Conservation (phyloP, 2,797 vertebrate genomes). For the Eulemur coronatus region DNA sequence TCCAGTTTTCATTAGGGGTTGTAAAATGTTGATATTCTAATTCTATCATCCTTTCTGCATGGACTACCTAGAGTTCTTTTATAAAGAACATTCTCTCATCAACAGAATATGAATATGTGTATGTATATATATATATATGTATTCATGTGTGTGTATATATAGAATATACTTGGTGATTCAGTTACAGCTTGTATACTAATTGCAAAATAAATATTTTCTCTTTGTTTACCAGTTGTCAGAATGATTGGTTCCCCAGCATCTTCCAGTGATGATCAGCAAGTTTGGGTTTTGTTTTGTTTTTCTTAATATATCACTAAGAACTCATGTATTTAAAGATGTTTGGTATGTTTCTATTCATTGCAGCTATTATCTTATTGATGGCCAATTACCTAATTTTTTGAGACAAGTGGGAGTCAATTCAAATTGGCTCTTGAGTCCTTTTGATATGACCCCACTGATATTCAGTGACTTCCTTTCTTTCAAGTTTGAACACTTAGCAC, state of each 20-base stretch:
- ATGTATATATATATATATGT: not conserved
- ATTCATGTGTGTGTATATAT: not conserved
- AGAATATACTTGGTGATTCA: not conserved
- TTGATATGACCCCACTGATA: not conserved
- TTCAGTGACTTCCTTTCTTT: slow-evolving; percentile 12
- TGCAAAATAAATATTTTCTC: not conserved
- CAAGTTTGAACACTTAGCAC: not conserved
- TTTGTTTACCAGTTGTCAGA: not conserved
- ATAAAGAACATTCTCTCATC: not conserved
- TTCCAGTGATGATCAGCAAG: not conserved
- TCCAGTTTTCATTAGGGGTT: not conserved
- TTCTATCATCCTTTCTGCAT: not conserved
- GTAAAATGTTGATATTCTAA: not conserved
- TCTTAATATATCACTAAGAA: not conserved
- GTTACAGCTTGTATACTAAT: not conserved
- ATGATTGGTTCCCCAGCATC: not conserved
- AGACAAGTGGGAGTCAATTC: not conserved
- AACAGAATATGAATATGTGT: not conserved
- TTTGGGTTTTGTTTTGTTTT: not conserved
- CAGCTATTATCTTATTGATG: not conserved
- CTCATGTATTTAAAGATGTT: not conserved
- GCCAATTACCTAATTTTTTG: not conserved
- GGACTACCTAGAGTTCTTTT: not conserved
- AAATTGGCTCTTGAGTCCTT: not conserved
- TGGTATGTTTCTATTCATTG: not conserved